Evolutionary conservation across 2,797 vertebrate genomes (phyloP), one percentile per base, ranked within the genome.

Genomic region (Notoglanidium macrostoma): DNA sequence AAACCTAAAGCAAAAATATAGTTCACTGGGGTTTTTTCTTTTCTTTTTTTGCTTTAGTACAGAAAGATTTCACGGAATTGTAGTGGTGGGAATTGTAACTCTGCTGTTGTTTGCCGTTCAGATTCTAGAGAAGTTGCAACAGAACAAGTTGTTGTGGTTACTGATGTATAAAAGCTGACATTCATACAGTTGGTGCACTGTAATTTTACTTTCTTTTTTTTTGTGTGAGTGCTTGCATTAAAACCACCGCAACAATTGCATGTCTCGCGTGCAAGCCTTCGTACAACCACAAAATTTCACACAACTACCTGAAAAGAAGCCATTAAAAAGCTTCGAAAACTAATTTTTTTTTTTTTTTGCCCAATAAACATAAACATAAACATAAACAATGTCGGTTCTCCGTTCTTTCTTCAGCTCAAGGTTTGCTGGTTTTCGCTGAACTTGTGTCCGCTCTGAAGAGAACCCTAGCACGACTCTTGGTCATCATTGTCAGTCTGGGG

Each of bases 401-500:
- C 59, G 5, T 87, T 46, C 21, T 54, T 57, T 55, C 35, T 79
- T 55, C 83, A 98, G 97, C 96, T 84, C 95, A 94, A 82, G 92
- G 95, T 40, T 90, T 97, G 90, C 89, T 98, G 93, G 94, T 97
- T 88, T 97, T 97, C 89, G 97, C 97, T 0, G 97, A 97, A 90
- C 88, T 97, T 87, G 91, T 97, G 88, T 98, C 97, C 40, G 96
- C 96, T 0, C 89, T 97, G 74, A 98, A 98, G 91, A 96, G 97
- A 89, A 97, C 96, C 23, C 90, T 98, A 91, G 97, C 97, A 46
- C 95, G 97, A 63, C 93, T 98, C 73, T 96, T 98, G 0, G 97
- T 98, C 91, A 96, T 97, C 92, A 97, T 98, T 0, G 96, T 97
- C 91, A 97, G 97, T 92, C 94, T 98, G 29, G 97, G 97, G 14